phyloP scores from a whole-genome alignment of 2,888 invertebrate species.

The Xestia rhomboidea region DNA sequence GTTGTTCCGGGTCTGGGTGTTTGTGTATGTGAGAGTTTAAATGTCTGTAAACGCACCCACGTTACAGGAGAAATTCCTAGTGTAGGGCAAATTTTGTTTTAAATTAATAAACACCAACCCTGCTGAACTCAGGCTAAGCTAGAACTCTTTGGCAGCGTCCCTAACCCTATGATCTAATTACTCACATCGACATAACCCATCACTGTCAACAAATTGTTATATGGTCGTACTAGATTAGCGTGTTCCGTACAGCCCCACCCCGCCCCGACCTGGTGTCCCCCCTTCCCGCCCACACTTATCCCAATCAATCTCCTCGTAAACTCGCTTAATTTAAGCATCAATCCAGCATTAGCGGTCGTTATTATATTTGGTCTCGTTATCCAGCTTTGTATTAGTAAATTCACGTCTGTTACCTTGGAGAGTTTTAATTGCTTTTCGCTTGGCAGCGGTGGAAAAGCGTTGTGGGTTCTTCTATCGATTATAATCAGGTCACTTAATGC shows the following conservation, averaged over 20 bases:
- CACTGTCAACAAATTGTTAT: slow-evolving; percentile 78
- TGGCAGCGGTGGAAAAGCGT: slow-evolving; percentile 2
- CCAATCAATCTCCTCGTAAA: slow-evolving; percentile 85
- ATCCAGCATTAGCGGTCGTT: slow-evolving; percentile 83
- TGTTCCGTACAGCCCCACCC: slow-evolving; percentile 51
- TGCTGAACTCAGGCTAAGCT: background rate
- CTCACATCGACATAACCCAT: slow-evolving; percentile 62
- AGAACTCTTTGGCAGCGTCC: slow-evolving; percentile 22
- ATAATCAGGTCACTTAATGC: background rate
- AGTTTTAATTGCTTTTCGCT: slow-evolving; percentile 64
- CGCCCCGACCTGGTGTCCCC: slow-evolving; percentile 37
- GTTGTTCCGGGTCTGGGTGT: background rate
- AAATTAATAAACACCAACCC: background rate
- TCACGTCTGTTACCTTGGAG: slow-evolving; percentile 45
- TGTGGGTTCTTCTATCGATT: slow-evolving; percentile 8
- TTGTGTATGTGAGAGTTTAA: background rate
- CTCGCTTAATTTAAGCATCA: slow-evolving; percentile 84
- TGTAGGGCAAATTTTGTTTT: background rate
- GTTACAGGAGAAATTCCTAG: background rate
- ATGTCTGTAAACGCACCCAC: background rate
- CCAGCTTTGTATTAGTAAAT: slow-evolving; percentile 59
- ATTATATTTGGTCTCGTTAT: slow-evolving; percentile 77
- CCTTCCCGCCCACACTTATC: slow-evolving; percentile 70
- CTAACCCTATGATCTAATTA: slow-evolving; percentile 59
- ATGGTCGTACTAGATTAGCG: slow-evolving; percentile 79